Percentiles rank a stretch among this genome's conserved stretches.
Conservation (phyloP, 1,140 invertebrate genomes). For the Panagrolaimus sp. region DNA sequence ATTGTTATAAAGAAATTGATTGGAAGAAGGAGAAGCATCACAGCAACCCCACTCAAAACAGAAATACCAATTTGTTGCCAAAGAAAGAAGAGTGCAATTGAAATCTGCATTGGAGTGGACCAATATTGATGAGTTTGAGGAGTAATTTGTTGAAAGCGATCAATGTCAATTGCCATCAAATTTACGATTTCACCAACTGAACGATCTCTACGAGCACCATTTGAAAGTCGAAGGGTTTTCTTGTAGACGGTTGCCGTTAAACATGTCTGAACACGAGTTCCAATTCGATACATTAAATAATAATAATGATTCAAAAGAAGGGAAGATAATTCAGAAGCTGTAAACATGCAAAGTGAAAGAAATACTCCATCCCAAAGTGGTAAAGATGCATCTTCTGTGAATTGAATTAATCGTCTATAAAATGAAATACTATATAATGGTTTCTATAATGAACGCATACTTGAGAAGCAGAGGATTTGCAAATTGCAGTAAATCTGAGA, state of each 20-base stretch:
- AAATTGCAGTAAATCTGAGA: conserved; percentile 48
- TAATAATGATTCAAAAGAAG: conserved; percentile 47
- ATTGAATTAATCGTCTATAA: conserved; percentile 41
- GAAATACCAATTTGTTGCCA: conserved; percentile 36
- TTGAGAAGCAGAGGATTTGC: conserved; percentile 50
- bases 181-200: conserved; percentile 68
- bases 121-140: conserved; percentile 56
- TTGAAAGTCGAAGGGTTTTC: conserved; percentile 60
- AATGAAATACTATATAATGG: neutral
- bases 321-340: conserved; percentile 39
- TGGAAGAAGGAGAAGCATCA: conserved; percentile 35
- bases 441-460: conserved; percentile 24
- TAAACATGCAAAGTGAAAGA: conserved; percentile 44
- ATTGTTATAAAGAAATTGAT: conserved; percentile 42
- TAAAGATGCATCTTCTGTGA: conserved; percentile 42
- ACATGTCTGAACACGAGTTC: conserved; percentile 40
- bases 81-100: conserved; percentile 32
- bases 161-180: conserved; percentile 65
- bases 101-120: conserved; percentile 50
- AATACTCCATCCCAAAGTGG: conserved; percentile 48
- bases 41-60: conserved; percentile 30
- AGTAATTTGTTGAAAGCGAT: conserved; percentile 51
- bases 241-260: conserved; percentile 48
- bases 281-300: conserved; percentile 47
- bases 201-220: conserved; percentile 60